A percentile compares a stretch with the other conserved stretches of the same genome.
Evolutionary conservation across 2,888 invertebrate species (phyloP).

Genomic region (Venustoraphidia nigricollis): DNA sequence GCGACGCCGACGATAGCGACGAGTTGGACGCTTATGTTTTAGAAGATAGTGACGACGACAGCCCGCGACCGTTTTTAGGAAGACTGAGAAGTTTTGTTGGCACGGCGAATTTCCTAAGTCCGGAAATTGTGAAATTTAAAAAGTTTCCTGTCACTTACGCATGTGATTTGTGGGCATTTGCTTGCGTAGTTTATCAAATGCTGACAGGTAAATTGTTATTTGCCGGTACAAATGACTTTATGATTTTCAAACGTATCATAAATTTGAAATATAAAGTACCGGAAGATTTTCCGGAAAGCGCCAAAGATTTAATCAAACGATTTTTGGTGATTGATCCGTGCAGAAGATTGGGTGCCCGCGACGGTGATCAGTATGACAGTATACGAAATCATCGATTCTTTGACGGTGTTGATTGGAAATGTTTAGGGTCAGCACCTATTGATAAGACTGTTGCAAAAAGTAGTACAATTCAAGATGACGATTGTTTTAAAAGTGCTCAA

Average conservation of each 20-base stretch:
- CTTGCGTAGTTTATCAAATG: constrained; percentile 96
- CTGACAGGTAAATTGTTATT: constrained; percentile 87
- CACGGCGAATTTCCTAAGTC: constrained; percentile 97
- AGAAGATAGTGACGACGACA: constrained; percentile 14
- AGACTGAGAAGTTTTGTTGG: constrained; percentile 86
- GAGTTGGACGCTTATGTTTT: constrained; percentile 1
- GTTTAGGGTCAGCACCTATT: constrained; percentile 66
- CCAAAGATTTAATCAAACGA: constrained; percentile 77
- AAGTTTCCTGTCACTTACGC: constrained; percentile 46
- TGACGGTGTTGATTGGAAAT: constrained; percentile 65
- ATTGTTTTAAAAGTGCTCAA: constrained; percentile 62
- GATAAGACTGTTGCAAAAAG: constrained; percentile 34
- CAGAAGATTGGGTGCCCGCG: constrained; percentile 68
- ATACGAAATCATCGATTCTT: constrained; percentile 84
- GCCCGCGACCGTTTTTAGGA: constrained; percentile 27
- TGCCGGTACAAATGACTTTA: constrained; percentile 81
- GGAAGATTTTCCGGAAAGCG: constrained; percentile 71
- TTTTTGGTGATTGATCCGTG: constrained; percentile 69
- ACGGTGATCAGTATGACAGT: constrained; percentile 59
- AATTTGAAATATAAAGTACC: constrained; percentile 85
- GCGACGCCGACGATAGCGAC: constrained; percentile 18
- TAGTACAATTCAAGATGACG: constrained; percentile 43
- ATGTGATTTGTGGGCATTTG: constrained; percentile 94
- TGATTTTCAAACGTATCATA: constrained; percentile 90
- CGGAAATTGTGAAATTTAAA: constrained; percentile 78